phyloP scores from a whole-genome alignment of 2,113 vertebrate species.

The Syrrhaptes paradoxus region DNA sequence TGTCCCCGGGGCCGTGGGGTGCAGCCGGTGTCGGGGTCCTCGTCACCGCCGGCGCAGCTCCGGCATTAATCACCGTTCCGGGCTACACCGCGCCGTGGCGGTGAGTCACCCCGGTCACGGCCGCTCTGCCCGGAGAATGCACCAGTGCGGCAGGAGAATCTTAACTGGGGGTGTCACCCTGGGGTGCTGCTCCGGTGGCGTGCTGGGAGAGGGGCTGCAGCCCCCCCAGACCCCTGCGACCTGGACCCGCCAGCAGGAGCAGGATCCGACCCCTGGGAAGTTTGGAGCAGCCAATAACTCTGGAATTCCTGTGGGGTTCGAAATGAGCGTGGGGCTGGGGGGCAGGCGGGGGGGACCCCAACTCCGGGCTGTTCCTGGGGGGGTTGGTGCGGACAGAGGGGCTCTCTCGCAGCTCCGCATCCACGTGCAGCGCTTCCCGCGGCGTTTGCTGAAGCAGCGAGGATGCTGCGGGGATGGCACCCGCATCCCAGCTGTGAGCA shows the following conservation, averaged over 20 bases:
- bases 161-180: background rate
- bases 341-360: fast-evolving
- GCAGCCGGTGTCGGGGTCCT: background rate
- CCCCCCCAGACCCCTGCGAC: background rate
- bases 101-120: background rate
- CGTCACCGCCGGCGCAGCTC: background rate
- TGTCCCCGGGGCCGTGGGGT: background rate
- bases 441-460: background rate
- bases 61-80: background rate
- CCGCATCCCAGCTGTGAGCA: fast-evolving
- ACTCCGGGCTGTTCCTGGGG: background rate
- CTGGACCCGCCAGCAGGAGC: background rate
- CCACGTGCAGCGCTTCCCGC: fast-evolving
- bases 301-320: background rate
- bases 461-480: background rate
- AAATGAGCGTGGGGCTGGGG: background rate
- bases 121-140: background rate
- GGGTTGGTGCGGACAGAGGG: fast-evolving
- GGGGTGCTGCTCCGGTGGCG: no score
- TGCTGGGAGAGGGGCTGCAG: background rate
- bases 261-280: background rate
- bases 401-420: background rate
- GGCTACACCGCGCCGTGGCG: background rate
- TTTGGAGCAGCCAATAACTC: background rate
- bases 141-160: background rate